Conservation (phyloP, 2,888 invertebrate species). For the Apantesis nais region DNA sequence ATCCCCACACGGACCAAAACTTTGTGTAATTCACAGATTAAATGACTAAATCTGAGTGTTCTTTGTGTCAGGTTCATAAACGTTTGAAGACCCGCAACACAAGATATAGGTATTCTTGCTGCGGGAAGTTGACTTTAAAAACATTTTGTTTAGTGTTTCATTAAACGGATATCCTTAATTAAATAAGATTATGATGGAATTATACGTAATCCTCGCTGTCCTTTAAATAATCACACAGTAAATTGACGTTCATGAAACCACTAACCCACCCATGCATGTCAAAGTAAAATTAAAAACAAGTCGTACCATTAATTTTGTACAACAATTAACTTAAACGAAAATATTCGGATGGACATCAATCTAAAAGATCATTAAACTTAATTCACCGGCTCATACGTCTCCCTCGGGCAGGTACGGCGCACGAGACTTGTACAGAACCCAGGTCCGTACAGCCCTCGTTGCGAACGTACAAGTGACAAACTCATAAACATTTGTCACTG, state of each 20-base stretch:
- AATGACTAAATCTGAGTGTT: too few relatives aligned
- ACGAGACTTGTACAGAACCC: constrained; percentile 53
- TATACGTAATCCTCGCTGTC: not conserved
- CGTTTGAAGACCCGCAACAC: too few relatives aligned
- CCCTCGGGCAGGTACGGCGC: constrained; percentile 64
- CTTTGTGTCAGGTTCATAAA: too few relatives aligned
- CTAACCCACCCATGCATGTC: not conserved
- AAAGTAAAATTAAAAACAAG: constrained; percentile 40
- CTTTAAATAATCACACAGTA: not conserved
- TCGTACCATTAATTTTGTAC: constrained; percentile 41
- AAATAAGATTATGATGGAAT: not conserved
- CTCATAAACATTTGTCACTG: constrained; percentile 85
- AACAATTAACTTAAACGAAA: constrained; percentile 48
- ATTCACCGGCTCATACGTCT: constrained; percentile 59
- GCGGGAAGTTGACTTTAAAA: too few relatives aligned
- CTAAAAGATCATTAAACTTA: constrained; percentile 71
- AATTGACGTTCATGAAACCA: not conserved
- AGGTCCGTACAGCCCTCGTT: constrained; percentile 58
- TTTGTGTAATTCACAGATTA: too few relatives aligned
- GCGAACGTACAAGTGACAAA: constrained; percentile 78
- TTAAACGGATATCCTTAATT: not conserved
- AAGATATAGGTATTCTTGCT: too few relatives aligned
- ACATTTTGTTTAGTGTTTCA: not conserved
- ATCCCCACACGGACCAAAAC: too few relatives aligned
- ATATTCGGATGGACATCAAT: constrained; percentile 56